phyloP scores from a whole-genome alignment of 64 coral and sea anemone genomes.

The Montipora cactus region DNA sequence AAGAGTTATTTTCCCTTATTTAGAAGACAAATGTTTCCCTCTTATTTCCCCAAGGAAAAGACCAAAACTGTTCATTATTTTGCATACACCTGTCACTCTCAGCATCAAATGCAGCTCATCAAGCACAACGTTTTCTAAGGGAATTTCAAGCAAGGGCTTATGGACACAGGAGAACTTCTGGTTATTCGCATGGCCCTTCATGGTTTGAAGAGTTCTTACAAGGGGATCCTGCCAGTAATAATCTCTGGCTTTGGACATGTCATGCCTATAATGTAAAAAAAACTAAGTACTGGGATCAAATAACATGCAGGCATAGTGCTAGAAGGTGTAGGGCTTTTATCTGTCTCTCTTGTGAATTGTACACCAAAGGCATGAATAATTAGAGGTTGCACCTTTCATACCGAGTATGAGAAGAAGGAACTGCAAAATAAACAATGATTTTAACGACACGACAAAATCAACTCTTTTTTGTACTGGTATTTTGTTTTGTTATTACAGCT shows the following conservation, averaged over 20 bases:
- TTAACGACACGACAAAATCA: neutral
- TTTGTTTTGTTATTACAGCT: neutral
- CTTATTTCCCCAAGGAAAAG: neutral
- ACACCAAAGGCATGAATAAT: conserved; percentile 35
- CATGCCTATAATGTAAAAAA: too few relatives aligned
- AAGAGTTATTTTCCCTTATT: neutral
- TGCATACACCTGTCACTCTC: conserved; percentile 32
- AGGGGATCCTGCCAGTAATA: neutral
- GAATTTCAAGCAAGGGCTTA: too few relatives aligned
- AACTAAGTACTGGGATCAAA: neutral
- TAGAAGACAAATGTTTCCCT: neutral
- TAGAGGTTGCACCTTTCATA: conserved; percentile 46
- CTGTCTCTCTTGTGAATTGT: conserved; percentile 16
- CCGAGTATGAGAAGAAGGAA: conserved; percentile 53
- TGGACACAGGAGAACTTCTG: too few relatives aligned
- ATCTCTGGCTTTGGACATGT: conserved; percentile 18
- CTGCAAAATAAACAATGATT: conserved; percentile 51
- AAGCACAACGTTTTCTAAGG: conserved; percentile 49
- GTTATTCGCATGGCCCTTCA: too few relatives aligned
- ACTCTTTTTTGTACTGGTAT: too few relatives aligned
- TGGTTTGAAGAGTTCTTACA: too few relatives aligned
- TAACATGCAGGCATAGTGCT: neutral
- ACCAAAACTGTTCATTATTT: too few relatives aligned
- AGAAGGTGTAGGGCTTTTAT: neutral
- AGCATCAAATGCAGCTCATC: too few relatives aligned